Evolutionary conservation across 2,113 vertebrate genomes (phyloP), one percentile per base, ranked within the genome.

Genomic region (Phocoena phocoena): DNA sequence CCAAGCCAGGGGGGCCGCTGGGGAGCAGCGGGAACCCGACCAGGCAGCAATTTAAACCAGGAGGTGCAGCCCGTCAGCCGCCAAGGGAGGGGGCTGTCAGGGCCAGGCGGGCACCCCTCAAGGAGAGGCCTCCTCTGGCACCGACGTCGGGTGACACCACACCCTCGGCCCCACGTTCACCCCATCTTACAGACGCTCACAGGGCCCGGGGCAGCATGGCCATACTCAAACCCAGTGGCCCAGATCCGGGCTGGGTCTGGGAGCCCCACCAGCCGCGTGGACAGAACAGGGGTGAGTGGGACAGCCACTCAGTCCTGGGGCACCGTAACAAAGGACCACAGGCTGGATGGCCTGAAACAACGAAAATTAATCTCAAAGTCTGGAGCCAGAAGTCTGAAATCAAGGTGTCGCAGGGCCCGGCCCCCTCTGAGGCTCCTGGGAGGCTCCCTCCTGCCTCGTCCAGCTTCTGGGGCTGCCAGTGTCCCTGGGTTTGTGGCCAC

Each of bases 1-100:
- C 95, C 96, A 97, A 97, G 96, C 84, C 67, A 92, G 86, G 76
- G 84, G 90, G 88, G 82, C 85, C 25, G 11, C 44, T 17, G 17
- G 62, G 80, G 41, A 80, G 60, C 33, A 73, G 80, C 5, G 55
- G 86, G 82, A 94, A 89, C 77, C 44, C 6, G 1, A 95, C 88
- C 93, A 93, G 93, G 79, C 13, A 15, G 67, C 90, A 90, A 84
- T 96, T 92, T 92, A 90, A 76, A 95, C 82, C 74, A 58, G 87
- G 87, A 96, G 97, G 82, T 0, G 0, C n/a, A 26, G 47, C 63
- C 81, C 15, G 6, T 53, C 28, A 10, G 41, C 85, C 11, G 33
- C 88, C 62, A 33, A 70, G 23, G 87, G 68, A 89, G 23, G 1
- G 21, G 44, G 41, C 62, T 63, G 47, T 68, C 9, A 1, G 31